Percentiles rank a stretch among this genome's conserved stretches.
These are phyloP conservation scores for Salvelinus alpinus DNA, from an alignment of 2,113 vertebrate genomes.

Conservation along the genomic window DNA sequence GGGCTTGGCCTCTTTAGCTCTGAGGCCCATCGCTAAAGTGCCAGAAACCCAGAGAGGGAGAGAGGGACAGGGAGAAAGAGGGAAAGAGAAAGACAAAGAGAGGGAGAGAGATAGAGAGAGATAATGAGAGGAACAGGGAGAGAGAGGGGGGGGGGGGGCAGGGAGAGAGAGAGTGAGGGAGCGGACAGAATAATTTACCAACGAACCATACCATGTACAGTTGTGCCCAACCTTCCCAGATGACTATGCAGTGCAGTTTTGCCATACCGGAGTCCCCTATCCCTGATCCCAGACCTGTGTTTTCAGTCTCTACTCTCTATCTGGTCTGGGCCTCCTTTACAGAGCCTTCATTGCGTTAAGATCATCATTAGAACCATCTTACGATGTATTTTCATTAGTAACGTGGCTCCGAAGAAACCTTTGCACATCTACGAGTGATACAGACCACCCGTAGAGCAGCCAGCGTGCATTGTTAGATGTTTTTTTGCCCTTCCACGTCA, in stretches of 20 bases:
- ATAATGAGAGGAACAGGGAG: neutral
- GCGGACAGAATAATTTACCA: constrained; percentile 18
- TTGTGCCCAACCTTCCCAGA: constrained; percentile 19
- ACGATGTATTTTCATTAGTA: too few species aligned
- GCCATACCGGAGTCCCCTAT: neutral
- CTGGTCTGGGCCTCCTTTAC: constrained; percentile 68
- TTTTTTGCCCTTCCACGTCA: too few species aligned
- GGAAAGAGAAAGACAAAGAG: neutral
- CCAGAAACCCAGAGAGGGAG: neutral
- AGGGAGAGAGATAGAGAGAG: neutral
- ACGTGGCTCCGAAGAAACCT: too few species aligned
- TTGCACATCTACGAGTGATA: too few species aligned
- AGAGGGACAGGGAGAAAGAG: neutral
- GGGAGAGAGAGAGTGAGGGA: neutral
- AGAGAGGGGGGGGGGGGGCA: neutral
- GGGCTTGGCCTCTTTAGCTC: constrained; percentile 59
- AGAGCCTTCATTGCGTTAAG: constrained; percentile 14
- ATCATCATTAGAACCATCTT: too few species aligned
- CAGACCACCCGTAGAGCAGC: too few species aligned
- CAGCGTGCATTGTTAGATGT: too few species aligned
- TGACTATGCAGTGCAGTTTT: neutral
- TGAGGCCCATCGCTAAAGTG: constrained; percentile 1
- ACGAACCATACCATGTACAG: constrained; percentile 21
- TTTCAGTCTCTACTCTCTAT: neutral
- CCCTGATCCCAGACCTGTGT: neutral